Percentiles rank a stretch among this genome's conserved stretches.
Evolutionary conservation across 2,113 vertebrate species (phyloP).

Genomic region (Accipiter virgatus): DNA sequence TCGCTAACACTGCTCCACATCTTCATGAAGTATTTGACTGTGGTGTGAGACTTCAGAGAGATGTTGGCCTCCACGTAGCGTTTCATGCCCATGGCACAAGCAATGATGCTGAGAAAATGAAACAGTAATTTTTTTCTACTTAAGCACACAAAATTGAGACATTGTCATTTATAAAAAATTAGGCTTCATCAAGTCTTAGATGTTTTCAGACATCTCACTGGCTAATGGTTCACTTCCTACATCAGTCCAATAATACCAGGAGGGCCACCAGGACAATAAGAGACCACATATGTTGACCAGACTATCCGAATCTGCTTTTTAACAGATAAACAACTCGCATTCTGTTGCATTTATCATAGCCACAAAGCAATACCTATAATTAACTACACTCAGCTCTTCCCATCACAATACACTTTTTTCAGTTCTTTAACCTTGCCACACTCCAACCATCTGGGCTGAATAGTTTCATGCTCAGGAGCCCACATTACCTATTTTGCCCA

Average conservation of each 20-base stretch:
- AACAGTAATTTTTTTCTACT: neutral
- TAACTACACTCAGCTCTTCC: neutral
- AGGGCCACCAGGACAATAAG: neutral
- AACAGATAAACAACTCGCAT: neutral
- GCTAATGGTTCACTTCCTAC: neutral
- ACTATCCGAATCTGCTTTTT: neutral
- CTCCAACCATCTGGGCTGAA: neutral
- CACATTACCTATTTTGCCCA: neutral
- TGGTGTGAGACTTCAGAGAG: constrained; percentile 83
- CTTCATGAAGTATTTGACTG: constrained; percentile 87
- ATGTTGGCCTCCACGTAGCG: constrained; percentile 83
- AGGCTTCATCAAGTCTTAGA: neutral
- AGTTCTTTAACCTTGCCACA: neutral
- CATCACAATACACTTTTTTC: rapidly evolving
- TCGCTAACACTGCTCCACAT: constrained; percentile 86
- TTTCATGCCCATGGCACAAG: constrained; percentile 85
- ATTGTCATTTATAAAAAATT: neutral
- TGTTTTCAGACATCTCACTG: neutral
- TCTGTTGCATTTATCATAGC: neutral
- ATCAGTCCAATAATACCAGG: neutral
- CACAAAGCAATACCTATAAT: neutral
- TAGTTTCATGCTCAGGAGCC: neutral
- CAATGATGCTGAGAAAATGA: constrained; percentile 73
- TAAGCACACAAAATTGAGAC: neutral
- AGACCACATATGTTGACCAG: neutral